Conservation (phyloP, 2,888 invertebrate species). For the Elysia crispata region DNA sequence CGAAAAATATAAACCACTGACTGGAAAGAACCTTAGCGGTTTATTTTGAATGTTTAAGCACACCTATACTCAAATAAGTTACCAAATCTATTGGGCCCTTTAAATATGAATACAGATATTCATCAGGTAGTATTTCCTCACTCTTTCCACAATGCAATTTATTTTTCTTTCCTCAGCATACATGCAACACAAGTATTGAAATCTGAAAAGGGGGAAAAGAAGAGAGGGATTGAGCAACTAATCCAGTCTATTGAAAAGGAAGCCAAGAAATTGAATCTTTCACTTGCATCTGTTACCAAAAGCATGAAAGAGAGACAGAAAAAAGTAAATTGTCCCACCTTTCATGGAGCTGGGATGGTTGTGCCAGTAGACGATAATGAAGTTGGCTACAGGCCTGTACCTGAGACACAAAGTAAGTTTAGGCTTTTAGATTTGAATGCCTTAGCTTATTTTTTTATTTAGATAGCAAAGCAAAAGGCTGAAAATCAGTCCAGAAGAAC, state of each 20-base stretch:
- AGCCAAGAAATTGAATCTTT: conserved; percentile 82
- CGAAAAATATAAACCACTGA: too few species aligned
- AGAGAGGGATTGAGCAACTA: conserved; percentile 77
- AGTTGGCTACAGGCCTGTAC: conserved; percentile 88
- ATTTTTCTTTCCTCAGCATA: conserved; percentile 59
- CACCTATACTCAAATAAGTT: too few species aligned
- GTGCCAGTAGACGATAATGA: conserved; percentile 89
- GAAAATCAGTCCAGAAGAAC: too few species aligned
- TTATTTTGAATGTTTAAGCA: too few species aligned
- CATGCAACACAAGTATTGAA: conserved; percentile 65
- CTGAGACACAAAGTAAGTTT: conserved; percentile 80
- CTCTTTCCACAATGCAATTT: not conserved
- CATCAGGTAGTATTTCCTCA: too few species aligned
- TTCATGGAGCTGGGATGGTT: conserved; percentile 75
- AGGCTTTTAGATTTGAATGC: too few species aligned
- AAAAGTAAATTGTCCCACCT: conserved; percentile 71
- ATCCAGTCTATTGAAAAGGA: conserved; percentile 83
- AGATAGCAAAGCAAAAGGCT: too few species aligned
- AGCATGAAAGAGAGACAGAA: conserved; percentile 80
- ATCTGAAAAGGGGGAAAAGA: conserved; percentile 47
- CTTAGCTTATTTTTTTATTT: too few species aligned
- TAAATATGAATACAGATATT: too few species aligned
- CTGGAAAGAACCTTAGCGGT: too few species aligned
- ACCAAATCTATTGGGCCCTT: too few species aligned
- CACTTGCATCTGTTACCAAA: conserved; percentile 81